These are phyloP conservation scores for Paguma larvata DNA, from an alignment of 2,797 vertebrate genomes.

Conservation along the genomic window DNA sequence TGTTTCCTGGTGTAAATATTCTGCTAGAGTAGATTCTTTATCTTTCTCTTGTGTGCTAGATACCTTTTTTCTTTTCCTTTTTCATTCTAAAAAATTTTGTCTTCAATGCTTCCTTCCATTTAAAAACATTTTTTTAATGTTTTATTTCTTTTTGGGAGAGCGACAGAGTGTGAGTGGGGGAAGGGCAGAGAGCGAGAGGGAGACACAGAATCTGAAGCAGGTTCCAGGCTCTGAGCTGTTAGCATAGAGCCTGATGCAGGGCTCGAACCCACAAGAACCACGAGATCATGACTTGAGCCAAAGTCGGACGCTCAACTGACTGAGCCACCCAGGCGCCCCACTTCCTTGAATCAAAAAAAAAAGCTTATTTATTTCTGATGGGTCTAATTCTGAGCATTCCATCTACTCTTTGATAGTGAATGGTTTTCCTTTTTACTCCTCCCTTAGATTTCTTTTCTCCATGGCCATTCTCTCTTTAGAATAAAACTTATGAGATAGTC, in stretches of 20 bases:
- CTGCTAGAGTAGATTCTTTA: not conserved
- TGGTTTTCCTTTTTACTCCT: not conserved
- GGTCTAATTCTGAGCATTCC: not conserved
- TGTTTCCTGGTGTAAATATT: not conserved
- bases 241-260: not conserved
- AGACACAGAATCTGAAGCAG: not conserved
- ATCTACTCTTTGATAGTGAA: not conserved
- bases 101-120: not conserved
- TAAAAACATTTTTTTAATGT: not conserved
- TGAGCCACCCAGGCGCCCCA: not conserved
- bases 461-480: not conserved
- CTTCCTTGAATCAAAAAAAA: too few species aligned
- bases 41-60: not conserved
- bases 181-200: not conserved
- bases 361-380: not conserved
- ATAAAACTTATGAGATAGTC: not conserved
- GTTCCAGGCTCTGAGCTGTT: not conserved
- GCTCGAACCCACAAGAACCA: not conserved
- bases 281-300: not conserved
- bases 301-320: not conserved
- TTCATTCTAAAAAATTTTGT: not conserved
- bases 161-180: too few species aligned
- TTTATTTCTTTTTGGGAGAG: not conserved
- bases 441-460: not conserved
- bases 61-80: not conserved